Conservation (phyloP, 2,888 invertebrate species). For the Acanthacorydalis orientalis region DNA sequence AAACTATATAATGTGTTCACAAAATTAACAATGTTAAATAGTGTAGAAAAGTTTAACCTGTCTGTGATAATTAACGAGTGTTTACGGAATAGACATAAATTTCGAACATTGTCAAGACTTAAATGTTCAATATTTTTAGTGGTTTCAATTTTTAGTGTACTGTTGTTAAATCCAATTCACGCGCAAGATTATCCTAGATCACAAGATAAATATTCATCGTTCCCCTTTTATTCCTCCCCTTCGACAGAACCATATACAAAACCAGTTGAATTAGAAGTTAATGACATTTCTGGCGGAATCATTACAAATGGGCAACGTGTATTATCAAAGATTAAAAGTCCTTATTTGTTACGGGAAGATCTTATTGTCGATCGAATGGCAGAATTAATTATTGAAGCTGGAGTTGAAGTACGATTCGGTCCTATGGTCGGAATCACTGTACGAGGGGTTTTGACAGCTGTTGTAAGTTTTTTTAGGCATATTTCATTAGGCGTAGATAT, state of each 20-base stretch:
- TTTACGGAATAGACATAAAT: too few species aligned
- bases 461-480: conserved; percentile 52
- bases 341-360: conserved; percentile 64
- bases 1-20: too few species aligned
- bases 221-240: not conserved
- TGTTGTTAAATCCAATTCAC: too few species aligned
- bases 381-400: conserved; percentile 73
- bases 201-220: not conserved
- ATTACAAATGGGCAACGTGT: conserved; percentile 38
- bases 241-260: not conserved
- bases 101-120: too few species aligned
- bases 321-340: conserved; percentile 41
- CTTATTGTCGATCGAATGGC: conserved; percentile 62
- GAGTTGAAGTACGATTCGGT: conserved; percentile 76
- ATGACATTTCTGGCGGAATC: conserved; percentile 46
- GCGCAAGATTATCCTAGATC: too few species aligned
- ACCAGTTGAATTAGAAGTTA: conserved; percentile 12
- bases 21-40: too few species aligned
- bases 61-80: too few species aligned
- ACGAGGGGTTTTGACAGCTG: conserved; percentile 71
- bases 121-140: too few species aligned
- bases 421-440: conserved; percentile 89
- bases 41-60: too few species aligned
- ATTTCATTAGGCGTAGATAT: not conserved
- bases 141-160: too few species aligned